These are phyloP conservation scores for Nothobranchius kuhntae DNA, from an alignment of 2,113 vertebrate species.

Conservation along the genomic window DNA sequence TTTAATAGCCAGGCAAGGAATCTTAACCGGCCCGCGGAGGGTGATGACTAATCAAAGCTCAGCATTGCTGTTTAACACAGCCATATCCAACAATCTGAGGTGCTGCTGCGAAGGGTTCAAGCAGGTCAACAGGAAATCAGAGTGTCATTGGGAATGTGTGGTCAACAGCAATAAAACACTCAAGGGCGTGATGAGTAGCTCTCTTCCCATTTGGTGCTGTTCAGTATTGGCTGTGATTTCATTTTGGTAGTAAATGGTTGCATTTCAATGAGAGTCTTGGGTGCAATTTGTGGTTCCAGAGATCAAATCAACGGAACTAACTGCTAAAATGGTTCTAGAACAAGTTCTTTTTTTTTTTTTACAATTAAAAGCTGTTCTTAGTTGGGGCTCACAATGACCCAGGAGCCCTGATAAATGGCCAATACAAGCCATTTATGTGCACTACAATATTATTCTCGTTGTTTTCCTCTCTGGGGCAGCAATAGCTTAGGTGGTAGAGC, in stretches of 20 bases:
- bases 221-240: constrained; percentile 18
- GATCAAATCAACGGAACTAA: not conserved
- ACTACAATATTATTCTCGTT: too few relatives aligned
- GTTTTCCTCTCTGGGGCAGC: too few relatives aligned
- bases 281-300: constrained; percentile 1
- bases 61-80: constrained; percentile 23
- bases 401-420: too few relatives aligned
- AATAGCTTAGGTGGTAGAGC: too few relatives aligned
- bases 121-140: constrained; percentile 63
- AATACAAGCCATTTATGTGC: too few relatives aligned
- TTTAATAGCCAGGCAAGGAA: constrained; percentile 55
- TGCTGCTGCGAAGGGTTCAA: constrained; percentile 36
- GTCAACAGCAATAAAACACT: constrained; percentile 41
- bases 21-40: constrained; percentile 37
- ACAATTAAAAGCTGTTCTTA: too few relatives aligned
- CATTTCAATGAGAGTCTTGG: not conserved
- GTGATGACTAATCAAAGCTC: constrained; percentile 45
- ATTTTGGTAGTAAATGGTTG: constrained; percentile 22
- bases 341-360: too few relatives aligned
- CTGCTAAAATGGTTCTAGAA: too few relatives aligned
- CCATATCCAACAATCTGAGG: constrained; percentile 41
- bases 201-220: constrained; percentile 43
- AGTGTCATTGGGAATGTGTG: constrained; percentile 46
- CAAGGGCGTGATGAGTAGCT: constrained; percentile 41
- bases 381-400: too few relatives aligned